phyloP scores from a whole-genome alignment of 2,797 vertebrate species.

The Lophotriccus pileatus region DNA sequence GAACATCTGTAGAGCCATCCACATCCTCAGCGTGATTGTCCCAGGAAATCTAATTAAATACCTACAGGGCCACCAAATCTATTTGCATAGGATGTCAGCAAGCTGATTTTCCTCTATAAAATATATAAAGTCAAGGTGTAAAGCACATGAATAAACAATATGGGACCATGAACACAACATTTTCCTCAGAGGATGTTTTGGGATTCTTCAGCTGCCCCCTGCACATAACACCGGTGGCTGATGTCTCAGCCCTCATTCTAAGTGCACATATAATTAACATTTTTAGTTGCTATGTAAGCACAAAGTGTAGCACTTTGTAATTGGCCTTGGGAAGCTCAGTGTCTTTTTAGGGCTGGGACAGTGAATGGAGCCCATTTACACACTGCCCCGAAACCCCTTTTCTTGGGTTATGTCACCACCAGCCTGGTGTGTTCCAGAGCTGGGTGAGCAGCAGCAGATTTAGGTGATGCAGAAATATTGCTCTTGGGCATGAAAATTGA shows the following conservation, averaged over 20 bases:
- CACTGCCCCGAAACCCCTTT: not conserved
- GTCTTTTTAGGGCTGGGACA: not conserved
- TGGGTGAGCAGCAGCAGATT: not conserved
- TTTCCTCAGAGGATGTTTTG: not conserved
- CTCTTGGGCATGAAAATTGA: not conserved
- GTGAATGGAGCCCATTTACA: not conserved
- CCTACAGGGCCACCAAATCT: not conserved
- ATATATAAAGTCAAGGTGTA: not conserved
- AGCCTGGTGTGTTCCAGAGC: not conserved
- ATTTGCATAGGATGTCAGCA: not conserved
- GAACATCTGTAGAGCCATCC: not conserved
- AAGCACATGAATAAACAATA: not conserved
- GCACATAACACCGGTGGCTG: not conserved
- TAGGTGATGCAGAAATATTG: not conserved
- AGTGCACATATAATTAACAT: not conserved
- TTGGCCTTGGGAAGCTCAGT: not conserved
- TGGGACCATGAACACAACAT: not conserved
- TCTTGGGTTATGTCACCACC: not conserved
- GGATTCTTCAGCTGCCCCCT: not conserved
- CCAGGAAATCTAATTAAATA: not conserved
- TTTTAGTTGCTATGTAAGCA: not conserved
- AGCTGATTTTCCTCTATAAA: not conserved
- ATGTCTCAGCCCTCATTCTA: not conserved
- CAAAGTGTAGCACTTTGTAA: not conserved
- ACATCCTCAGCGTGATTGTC: not conserved